Conservation (phyloP, 2,888 invertebrate species). For the Platerodrilus igneus region DNA sequence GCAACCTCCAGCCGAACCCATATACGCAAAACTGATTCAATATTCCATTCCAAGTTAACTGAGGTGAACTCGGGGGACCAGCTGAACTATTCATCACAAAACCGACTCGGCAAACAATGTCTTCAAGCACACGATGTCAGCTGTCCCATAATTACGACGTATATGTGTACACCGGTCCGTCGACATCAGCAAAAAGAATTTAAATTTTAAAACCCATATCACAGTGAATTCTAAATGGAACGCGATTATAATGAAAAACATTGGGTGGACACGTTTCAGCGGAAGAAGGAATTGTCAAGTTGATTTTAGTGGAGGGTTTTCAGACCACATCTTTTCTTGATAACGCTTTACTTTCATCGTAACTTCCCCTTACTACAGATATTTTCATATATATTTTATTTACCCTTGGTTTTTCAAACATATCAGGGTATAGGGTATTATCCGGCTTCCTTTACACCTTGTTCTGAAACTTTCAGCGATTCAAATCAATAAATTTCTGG, state of each 20-base stretch:
- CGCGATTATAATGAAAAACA: no score
- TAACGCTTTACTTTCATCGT: no score
- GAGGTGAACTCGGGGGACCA: slow-evolving; percentile 21
- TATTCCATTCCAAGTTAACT: slow-evolving; percentile 26
- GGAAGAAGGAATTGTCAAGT: no score
- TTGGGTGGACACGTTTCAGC: no score
- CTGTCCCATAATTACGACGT: slow-evolving; percentile 32
- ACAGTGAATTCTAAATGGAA: no score
- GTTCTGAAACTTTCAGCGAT: no score
- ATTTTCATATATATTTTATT: slow-evolving; percentile 15
- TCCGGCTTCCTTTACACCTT: slow-evolving; percentile 9
- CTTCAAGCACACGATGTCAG: slow-evolving; percentile 29
- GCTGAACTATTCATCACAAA: slow-evolving; percentile 29
- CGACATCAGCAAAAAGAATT: slow-evolving; percentile 16
- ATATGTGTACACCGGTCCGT: slow-evolving; percentile 27
- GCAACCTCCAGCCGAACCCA: slow-evolving; percentile 16
- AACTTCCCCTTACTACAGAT: slow-evolving; percentile 17
- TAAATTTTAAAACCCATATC: slow-evolving; percentile 21
- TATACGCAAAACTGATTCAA: slow-evolving; percentile 29
- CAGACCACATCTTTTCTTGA: no score
- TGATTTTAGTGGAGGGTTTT: no score
- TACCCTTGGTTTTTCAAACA: slow-evolving; percentile 11
- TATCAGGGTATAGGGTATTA: slow-evolving; percentile 13
- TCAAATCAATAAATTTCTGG: no score
- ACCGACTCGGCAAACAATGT: slow-evolving; percentile 26